Evolutionary conservation across 2,113 vertebrate genomes (phyloP), one percentile per base, ranked within the genome.

Genomic region (Erinaceus europaeus): DNA sequence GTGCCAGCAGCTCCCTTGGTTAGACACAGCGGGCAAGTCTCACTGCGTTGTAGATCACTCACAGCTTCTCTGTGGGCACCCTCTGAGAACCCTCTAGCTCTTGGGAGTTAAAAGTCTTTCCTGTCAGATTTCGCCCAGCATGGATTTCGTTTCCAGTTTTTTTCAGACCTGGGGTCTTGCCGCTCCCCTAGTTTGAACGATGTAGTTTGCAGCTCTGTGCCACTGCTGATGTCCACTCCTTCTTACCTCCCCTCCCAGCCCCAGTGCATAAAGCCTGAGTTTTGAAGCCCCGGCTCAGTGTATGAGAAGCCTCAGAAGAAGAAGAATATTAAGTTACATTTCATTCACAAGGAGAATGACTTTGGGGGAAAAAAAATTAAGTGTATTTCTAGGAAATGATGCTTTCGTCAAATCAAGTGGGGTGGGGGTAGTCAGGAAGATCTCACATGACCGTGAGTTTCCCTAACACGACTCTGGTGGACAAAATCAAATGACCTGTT

Each of bases 321-420:
- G 75, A 86, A 85, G 34, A 29, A 44, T 7, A 20, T 17, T 38
- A 75, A 46, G 74, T 83, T 75, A 67, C 65, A 79, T 74, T 81
- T 91, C 83, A 71, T 84, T 79, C 86, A 44, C 15, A 75, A 78
- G 71, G 83, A 67, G 44, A 88, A 71, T 29, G 48, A n/a, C 75
- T 78, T 71, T 40, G 69, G 88, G 25, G 6, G 5, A 27, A 73
- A 73, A 69, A 40, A 18, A 23, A 1, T 20, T 78, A 32, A 64
- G 21, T 67, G 18, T 25, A 20, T 73, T 40, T 92, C 75, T 53
- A 80, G 90, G 68, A 83, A 78, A 69, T n/a, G 20, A 48, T 25
- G 46, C 25, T 50, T 72, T 38, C 62, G 53, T 82, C 80, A 32
- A 65, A 78, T 65, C 50, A 32, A 15, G 13, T 13, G 36, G 52